Conservation (phyloP, 2,113 vertebrate species). For the Zootoca vivipara region DNA sequence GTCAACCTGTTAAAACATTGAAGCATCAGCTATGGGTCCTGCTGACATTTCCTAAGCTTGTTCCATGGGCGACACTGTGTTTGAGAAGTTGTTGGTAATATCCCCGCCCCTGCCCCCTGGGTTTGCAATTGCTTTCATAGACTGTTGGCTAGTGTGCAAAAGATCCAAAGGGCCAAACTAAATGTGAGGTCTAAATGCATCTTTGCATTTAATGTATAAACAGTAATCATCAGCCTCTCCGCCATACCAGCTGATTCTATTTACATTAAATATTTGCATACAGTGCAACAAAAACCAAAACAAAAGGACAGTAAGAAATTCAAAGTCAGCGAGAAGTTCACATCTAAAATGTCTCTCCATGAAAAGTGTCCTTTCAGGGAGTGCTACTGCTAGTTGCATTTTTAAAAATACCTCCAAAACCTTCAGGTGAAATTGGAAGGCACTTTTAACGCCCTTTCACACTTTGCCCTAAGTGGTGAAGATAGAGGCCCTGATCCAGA, state of each 20-base stretch:
- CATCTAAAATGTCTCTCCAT: too few relatives aligned
- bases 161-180: too few relatives aligned
- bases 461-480: background rate
- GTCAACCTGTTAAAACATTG: slow-evolving; percentile 67
- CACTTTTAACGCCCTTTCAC: background rate
- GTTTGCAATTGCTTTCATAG: background rate
- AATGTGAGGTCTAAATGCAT: background rate
- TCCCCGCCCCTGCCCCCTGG: background rate
- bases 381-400: too few relatives aligned
- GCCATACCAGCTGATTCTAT: too few relatives aligned
- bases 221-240: too few relatives aligned
- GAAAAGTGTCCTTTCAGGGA: too few relatives aligned
- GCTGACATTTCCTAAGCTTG: background rate
- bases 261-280: too few relatives aligned
- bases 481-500: too few relatives aligned
- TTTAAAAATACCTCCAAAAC: background rate
- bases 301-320: too few relatives aligned
- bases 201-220: background rate
- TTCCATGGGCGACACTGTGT: background rate
- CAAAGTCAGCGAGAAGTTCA: too few relatives aligned
- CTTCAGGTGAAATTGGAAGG: background rate
- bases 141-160: background rate
- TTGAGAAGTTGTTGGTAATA: background rate
- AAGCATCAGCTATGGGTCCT: background rate
- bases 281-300: too few relatives aligned